phyloP scores from a whole-genome alignment of 2,113 vertebrate genomes.

The Pollachius pollachius region DNA sequence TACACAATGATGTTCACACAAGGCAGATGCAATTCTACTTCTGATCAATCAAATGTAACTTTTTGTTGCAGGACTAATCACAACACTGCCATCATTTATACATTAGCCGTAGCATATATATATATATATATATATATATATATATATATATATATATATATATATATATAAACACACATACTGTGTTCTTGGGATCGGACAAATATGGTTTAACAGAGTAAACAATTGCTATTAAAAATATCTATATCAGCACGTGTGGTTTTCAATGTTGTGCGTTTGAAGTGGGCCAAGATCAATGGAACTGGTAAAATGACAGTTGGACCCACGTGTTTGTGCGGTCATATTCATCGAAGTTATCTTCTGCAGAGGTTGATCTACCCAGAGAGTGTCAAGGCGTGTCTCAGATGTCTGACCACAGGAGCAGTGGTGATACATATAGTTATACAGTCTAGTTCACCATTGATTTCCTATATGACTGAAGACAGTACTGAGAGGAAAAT shows the following conservation, averaged over 20 bases:
- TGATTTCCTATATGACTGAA: slow-evolving; percentile 69
- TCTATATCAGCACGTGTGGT: slow-evolving; percentile 37
- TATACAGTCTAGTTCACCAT: slow-evolving; percentile 34
- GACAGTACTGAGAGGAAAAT: slow-evolving; percentile 45
- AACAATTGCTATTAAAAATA: slow-evolving; percentile 63
- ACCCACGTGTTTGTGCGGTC: slow-evolving; percentile 37
- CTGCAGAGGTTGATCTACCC: slow-evolving; percentile 52
- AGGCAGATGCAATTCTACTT: too few species aligned
- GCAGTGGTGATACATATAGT: too few species aligned
- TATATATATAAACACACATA: too few species aligned
- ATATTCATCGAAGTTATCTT: slow-evolving; percentile 40
- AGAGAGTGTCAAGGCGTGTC: slow-evolving; percentile 9
- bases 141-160: too few species aligned
- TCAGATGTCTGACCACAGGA: too few species aligned
- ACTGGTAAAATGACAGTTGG: slow-evolving; percentile 14
- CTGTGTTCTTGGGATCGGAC: too few species aligned
- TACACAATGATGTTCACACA: too few species aligned
- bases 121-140: slow-evolving; percentile 1
- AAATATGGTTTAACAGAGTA: too few species aligned
- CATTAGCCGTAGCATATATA: slow-evolving; percentile 34
- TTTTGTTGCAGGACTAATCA: background rate
- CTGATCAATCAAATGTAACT: slow-evolving; percentile 6
- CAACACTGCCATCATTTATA: background rate
- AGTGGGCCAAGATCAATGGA: slow-evolving; percentile 22
- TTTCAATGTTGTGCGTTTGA: slow-evolving; percentile 38